Evolutionary conservation across 2,888 invertebrate genomes (phyloP), one percentile per base, ranked within the genome.

Genomic region (Leucophora obtusa): DNA sequence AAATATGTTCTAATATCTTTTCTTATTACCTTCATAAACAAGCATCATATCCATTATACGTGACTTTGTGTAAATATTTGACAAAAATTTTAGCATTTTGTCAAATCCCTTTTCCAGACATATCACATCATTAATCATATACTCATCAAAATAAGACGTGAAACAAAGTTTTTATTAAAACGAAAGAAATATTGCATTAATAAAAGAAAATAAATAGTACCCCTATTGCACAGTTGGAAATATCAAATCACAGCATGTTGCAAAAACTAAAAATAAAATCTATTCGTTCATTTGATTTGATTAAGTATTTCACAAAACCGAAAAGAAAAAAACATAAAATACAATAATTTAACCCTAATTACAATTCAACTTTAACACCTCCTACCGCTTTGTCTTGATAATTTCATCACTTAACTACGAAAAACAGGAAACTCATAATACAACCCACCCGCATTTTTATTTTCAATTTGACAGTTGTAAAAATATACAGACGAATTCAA

Each of bases 171-270:
- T 75, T 63, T 33, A 58, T 69, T 59, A 66, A 74, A 53, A 54
- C n/a, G 18, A 35, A 43, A 65, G 59, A 73, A 47, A 14, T 17
- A 47, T 50, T 71, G 65, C 77, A 77, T 81, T 73, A 66, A 73
- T 74, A 80, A 80, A 35, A 47, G 62, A 69, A 47, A 47, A 51
- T 43, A 47, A 47, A 51, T 43, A n/a, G 43, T 38, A 47, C 69
- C 66, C 54, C 59, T 68, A 58, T 56, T 28, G 70, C 81, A 66
- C 81, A 77, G 77, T 28, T 63, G 77, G 81, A 74, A 21, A 21
- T 65, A 73, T 59, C 73, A 79, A 77, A 70, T 50, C 77, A 1
- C 81, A 81, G 81, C 81, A 54, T 35, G 81, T 54, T 70, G 69
- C 65, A 51, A 53, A 68, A 69, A 58, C 17, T 35, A 18, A 54